A percentile compares a stretch with the other conserved stretches of the same genome.
Evolutionary conservation across 2,113 vertebrate species (phyloP).

Genomic region (Alosa alosa): DNA sequence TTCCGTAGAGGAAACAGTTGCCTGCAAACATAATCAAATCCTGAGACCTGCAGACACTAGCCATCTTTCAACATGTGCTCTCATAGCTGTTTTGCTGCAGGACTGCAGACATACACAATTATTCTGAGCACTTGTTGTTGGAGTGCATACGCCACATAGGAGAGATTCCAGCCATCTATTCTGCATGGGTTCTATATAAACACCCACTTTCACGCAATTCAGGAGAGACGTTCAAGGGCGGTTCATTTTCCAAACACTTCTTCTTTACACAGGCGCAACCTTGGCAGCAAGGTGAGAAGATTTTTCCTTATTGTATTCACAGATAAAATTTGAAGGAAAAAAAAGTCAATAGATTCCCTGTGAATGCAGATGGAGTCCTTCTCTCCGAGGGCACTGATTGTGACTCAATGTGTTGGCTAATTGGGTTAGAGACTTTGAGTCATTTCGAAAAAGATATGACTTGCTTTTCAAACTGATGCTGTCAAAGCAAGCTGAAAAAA

Average conservation of each 20-base stretch:
- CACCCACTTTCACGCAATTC: background rate
- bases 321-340: background rate
- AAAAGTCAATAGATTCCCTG: background rate
- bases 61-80: background rate
- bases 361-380: background rate
- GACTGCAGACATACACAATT: background rate
- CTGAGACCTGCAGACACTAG: background rate
- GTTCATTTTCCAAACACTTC: background rate
- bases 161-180: background rate
- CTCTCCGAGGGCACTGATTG: background rate
- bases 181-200: background rate
- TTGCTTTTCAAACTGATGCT: background rate
- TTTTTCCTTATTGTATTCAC: background rate
- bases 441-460: background rate
- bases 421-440: conserved; percentile 1
- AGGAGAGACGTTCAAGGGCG: background rate
- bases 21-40: background rate
- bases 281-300: background rate
- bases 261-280: background rate
- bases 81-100: background rate
- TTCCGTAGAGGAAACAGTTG: background rate
- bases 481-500: background rate
- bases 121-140: background rate
- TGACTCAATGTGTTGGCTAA: background rate
- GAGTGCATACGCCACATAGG: background rate